Base-by-base conservation (phyloP, 2,888 invertebrate species). In the Hypomecis punctinalis region DNA sequence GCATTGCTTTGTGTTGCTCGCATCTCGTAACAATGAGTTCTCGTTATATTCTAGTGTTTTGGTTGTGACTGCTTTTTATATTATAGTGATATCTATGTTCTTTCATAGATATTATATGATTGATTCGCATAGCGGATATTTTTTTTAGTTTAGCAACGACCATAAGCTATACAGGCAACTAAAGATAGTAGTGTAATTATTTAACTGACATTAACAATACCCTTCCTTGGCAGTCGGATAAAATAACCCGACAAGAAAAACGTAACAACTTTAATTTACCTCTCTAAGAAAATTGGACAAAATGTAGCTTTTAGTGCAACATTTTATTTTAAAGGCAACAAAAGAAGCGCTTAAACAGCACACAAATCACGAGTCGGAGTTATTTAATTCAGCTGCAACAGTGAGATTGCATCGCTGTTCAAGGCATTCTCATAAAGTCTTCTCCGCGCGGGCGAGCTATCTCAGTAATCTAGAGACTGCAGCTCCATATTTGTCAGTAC, bases 401-500 rank as follows among this genome's bases (percentile, higher is more conserved):
- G 6, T 23, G 13, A 55, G 55, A 55, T 55, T 46, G 55, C 56
- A 47, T 47, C 47, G 49, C 13, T 11, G 8, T 52, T 40, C 47
- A 46, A 56, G 47, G 47, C 49, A 55, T 55, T 53, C 39, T 49
- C 23, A 48, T 43, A 43, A 51, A 45, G 33, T 56, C 51, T 13
- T 62, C 45, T 58, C 42, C 53, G 39, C 37, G 39, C 48, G 9
- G 37, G 48, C 45, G 45, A 42, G 54, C 48, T 59, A 63, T 59
- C 63, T 59, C 54, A 9, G 33, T 46, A 60, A 64, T 51, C 51
- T 55, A 54, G 51, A 61, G 46, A 52, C 35, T 67, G 70, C 64
- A 56, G 45, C 51, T n/a, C 55, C 63, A 64, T 70, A 70, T 71
- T 71, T 73, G 69, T 70, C 57, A 59, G 72, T 61, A 71, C 69